Conservation (phyloP, 2,113 vertebrate species). For the Halichoeres trimaculatus region DNA sequence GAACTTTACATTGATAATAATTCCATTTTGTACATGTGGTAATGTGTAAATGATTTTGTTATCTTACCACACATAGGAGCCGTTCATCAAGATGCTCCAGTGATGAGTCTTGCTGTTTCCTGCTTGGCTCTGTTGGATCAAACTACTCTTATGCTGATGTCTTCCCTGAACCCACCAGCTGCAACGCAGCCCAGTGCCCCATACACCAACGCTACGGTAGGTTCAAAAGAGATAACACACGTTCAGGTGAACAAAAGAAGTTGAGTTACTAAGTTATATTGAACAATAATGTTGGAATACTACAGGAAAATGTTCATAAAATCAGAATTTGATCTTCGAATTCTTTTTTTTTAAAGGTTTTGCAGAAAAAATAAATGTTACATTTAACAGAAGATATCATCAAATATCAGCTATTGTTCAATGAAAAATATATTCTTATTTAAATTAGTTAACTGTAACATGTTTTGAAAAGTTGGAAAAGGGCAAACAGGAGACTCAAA, state of each 20-base stretch:
- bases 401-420: too few relatives aligned
- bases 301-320: too few relatives aligned
- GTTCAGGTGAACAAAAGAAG: neutral
- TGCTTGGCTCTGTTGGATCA: constrained; percentile 34
- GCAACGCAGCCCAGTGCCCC: constrained; percentile 75
- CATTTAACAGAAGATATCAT: too few relatives aligned
- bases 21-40: neutral
- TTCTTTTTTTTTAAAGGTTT: too few relatives aligned
- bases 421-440: too few relatives aligned
- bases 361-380: too few relatives aligned
- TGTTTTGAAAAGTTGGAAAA: too few relatives aligned
- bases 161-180: constrained; percentile 64
- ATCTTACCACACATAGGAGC: constrained; percentile 42
- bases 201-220: constrained; percentile 77
- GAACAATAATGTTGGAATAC: too few relatives aligned
- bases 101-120: constrained; percentile 33
- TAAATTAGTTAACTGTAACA: too few relatives aligned
- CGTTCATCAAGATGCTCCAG: constrained; percentile 59
- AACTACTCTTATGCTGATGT: constrained; percentile 44
- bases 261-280: neutral
- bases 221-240: neutral
- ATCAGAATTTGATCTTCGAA: too few relatives aligned
- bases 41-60: neutral
- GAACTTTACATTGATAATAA: neutral
- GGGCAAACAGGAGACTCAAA: too few relatives aligned